phyloP scores from a whole-genome alignment of 2,113 vertebrate genomes.

The Poecilia latipinna region DNA sequence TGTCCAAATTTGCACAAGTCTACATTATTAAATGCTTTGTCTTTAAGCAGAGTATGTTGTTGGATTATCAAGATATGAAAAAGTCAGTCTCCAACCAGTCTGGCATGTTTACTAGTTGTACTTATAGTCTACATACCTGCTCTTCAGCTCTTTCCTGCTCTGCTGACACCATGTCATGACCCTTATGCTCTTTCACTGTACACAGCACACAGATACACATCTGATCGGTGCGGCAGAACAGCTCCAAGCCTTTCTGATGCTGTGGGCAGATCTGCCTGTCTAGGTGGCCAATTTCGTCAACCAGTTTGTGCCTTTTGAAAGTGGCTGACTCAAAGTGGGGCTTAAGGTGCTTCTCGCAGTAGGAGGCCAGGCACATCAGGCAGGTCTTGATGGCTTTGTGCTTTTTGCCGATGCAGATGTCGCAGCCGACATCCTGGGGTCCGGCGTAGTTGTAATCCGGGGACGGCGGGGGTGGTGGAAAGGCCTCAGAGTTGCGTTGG shows the following conservation, averaged over 20 bases:
- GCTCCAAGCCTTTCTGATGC: constrained; percentile 84
- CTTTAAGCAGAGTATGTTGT: background rate
- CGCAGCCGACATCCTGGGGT: constrained; percentile 78
- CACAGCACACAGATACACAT: constrained; percentile 81
- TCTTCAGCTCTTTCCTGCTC: constrained; percentile 82
- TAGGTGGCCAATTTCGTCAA: constrained; percentile 75
- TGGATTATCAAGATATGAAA: background rate
- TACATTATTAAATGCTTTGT: background rate
- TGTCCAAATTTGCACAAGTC: background rate
- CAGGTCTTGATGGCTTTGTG: constrained; percentile 86
- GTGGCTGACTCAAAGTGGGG: constrained; percentile 88
- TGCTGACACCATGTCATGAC: constrained; percentile 83
- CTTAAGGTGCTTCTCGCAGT: constrained; percentile 89
- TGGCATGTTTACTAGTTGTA: constrained; percentile 16
- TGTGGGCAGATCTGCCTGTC: constrained; percentile 82
- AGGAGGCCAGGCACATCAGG: constrained; percentile 92
- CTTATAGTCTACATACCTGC: constrained; percentile 66
- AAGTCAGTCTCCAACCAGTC: background rate
- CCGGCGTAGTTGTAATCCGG: constrained; percentile 84
- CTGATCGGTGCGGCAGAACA: constrained; percentile 79
- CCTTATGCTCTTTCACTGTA: constrained; percentile 85
- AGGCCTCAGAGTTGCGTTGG: constrained; percentile 58
- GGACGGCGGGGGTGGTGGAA: constrained; percentile 77
- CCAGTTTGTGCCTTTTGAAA: constrained; percentile 91
- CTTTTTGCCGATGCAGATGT: constrained; percentile 86